Base-by-base conservation (phyloP, 2,888 invertebrate genomes). In the Stenodera caucasica region DNA sequence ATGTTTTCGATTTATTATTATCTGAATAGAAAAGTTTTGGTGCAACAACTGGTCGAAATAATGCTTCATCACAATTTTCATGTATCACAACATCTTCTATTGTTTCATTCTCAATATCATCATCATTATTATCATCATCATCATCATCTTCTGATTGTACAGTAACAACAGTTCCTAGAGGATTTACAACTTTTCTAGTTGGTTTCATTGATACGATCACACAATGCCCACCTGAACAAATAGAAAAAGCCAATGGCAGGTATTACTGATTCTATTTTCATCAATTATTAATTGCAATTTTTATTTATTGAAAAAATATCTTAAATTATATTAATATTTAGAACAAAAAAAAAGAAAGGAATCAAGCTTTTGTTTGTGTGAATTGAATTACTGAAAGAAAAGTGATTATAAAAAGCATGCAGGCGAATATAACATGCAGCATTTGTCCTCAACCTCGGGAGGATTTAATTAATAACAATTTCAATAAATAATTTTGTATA, bases 181-280 rank as follows among this genome's bases (percentile, higher is more conserved):
- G 91, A 82, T 89, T 91, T 75, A 92, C 91, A 68, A 90, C 88
- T 80, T 88, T 88, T 76, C 84, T 84, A 77, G 81, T 70, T 63
- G 77, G 75, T 78, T 80, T 79, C 77, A 80, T 74, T 68, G 80
- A 80, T 63, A 79, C 78, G 67, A 80, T 76, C 72, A 80, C 80
- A 74, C 79, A 79, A 70, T 78, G 77, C 70, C 81, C 85, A 88
- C 88, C 90, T 89, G 88, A 86, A 88, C 88, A 87, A 85, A 87
- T 88, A 87, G 85, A 87, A 87, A 87, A 86, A 91, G 90, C 91
- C 91, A 90, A 89, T 89, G 91, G 90, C 91, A 88, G 87, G 87
- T 84, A 74, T 81, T 80, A 80, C 78, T 80, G 75, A 74, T 68
- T 67, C 66, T n/a, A 65, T 70, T 63, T 67, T 71, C 67, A 8